Conservation (phyloP, 2,113 vertebrate genomes). For the Cololabis saira region DNA sequence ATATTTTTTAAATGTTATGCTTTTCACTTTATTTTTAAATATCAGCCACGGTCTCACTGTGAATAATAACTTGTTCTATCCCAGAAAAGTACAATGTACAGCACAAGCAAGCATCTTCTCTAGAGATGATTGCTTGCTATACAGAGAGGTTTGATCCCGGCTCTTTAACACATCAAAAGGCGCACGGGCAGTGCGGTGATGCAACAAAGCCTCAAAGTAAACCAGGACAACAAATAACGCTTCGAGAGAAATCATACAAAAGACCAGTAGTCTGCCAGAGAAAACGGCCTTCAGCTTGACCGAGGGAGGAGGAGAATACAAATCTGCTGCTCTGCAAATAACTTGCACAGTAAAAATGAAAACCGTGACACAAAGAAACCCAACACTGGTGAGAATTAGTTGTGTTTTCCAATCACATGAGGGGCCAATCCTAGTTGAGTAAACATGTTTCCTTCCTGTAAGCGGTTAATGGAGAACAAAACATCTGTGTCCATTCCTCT, state of each 20-base stretch:
- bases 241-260: conserved; percentile 19
- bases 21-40: neutral
- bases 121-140: conserved; percentile 27
- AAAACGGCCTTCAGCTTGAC: neutral
- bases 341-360: conserved; percentile 10
- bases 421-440: conserved; percentile 59
- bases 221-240: conserved; percentile 23
- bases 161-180: conserved; percentile 61
- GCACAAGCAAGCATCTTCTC: conserved; percentile 43
- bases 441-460: conserved; percentile 72
- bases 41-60: neutral
- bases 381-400: conserved; percentile 6
- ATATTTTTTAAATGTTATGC: no score
- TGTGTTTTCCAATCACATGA: conserved; percentile 51
- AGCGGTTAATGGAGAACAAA: conserved; percentile 48
- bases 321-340: neutral
- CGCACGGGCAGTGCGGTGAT: conserved; percentile 24
- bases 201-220: conserved; percentile 38
- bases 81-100: conserved; percentile 28
- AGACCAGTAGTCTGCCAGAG: conserved; percentile 4
- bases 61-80: conserved; percentile 28
- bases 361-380: conserved; percentile 23
- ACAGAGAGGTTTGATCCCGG: conserved; percentile 36
- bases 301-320: neutral
- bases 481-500: conserved; percentile 60